Base-by-base conservation (phyloP, 2,113 vertebrate species). In the Azemiops feae region DNA sequence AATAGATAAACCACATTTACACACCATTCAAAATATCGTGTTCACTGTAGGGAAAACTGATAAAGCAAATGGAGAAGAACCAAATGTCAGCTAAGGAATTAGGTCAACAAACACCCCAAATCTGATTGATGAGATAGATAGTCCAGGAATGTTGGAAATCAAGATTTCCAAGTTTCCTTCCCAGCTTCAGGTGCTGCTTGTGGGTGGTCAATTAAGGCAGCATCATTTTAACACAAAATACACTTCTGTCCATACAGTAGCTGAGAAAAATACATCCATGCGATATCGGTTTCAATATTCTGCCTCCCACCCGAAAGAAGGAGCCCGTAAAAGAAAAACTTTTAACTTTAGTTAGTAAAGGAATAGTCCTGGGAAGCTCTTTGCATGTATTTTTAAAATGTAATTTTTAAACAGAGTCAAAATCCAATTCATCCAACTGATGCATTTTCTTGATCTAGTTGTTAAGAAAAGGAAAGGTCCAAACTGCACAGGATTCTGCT, bases 171-270 rank as follows among this genome's bases (percentile, higher is more conserved):
- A 50, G 64, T 45, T 18, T 34, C 20, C 23, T 58, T 92, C 69
- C 69, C 69, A 50, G 87, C 27, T 25, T 64, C 39, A 92, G 47
- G 3, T 20, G 30, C 43, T 50, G 30, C 53, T 52, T 39, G 54
- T 60, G 69, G 54, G 54, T 3, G 54, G 43, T 23, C 69, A 39
- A 60, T 85, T 86, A n/a, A 60, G 22, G 27, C 52, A 57, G 34
- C 39, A 58, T 23, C 43, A 34, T 89, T 92, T 58, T 54, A 90
- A 93, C 58, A 90, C 69, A 93, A 85, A 88, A 89, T 45, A 54
- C 58, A 23, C 18, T 34, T 18, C 4, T 52, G 12, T 20, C 11
- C 85, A 58, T 22, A 18, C 12, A 39, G 23, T 18, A 30, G 8
- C 43, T 25, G 7, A 39, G 16, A 85, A 18, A 86, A 8, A 58